Evolutionary conservation across 30 jellyfish, hydroid and myxozoan species (phyloP).

Genomic region (Pelagia noctiluca): DNA sequence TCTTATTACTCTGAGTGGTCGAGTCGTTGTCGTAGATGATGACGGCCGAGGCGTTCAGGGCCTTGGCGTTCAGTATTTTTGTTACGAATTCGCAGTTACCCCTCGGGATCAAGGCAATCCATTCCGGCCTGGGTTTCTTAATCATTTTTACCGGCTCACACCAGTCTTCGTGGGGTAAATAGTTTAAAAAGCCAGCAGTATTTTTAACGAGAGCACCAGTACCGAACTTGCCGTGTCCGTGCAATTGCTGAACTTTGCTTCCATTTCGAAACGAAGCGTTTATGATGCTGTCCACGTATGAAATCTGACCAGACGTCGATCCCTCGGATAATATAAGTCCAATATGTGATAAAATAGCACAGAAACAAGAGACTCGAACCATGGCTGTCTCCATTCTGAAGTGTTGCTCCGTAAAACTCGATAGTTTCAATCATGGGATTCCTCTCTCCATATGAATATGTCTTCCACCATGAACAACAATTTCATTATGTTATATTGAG

Average conservation of each 20-base stretch:
- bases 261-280: slow-evolving; percentile 67
- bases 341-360: neutral
- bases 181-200: slow-evolving; percentile 56
- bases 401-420: neutral
- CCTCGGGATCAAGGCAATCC: slow-evolving; percentile 91
- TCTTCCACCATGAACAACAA: neutral
- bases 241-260: slow-evolving; percentile 21
- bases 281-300: neutral
- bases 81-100: slow-evolving; percentile 71
- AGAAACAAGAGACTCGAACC: neutral
- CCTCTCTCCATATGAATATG: neutral
- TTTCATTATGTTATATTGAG: too few species aligned
- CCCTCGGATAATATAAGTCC: neutral
- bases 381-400: neutral
- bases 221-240: slow-evolving; percentile 62
- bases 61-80: slow-evolving; percentile 73
- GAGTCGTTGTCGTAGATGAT: slow-evolving; percentile 67
- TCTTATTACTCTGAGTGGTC: neutral
- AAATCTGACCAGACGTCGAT: neutral
- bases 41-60: slow-evolving; percentile 91
- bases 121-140: slow-evolving; percentile 28
- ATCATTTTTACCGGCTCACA: slow-evolving; percentile 44
- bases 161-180: slow-evolving; percentile 53
- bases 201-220: slow-evolving; percentile 43
- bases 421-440: neutral